A percentile compares a stretch with the other conserved stretches of the same genome.
These are phyloP conservation scores for Pristionchus japonicus DNA, from an alignment of 2,888 invertebrate species.

Conservation along the genomic window DNA sequence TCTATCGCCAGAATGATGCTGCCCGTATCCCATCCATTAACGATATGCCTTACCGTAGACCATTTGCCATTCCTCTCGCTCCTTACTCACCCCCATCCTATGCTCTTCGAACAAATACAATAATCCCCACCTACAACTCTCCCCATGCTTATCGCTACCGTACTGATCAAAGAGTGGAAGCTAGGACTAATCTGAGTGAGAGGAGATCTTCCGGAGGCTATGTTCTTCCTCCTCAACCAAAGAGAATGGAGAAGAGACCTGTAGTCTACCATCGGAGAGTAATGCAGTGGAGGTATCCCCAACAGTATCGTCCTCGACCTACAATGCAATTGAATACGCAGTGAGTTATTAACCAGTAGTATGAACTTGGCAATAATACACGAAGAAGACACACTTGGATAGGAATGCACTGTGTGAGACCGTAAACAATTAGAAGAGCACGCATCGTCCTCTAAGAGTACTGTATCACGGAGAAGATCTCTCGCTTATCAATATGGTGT, in stretches of 20 bases:
- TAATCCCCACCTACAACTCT: background rate
- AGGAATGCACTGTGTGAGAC: background rate
- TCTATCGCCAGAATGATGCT: background rate
- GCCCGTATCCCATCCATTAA: background rate
- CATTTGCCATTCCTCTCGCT: background rate
- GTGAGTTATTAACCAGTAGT: background rate
- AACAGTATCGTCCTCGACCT: background rate
- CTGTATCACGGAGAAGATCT: background rate
- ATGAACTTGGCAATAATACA: background rate
- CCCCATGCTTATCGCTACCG: background rate
- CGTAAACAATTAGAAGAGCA: background rate
- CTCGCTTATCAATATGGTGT: background rate
- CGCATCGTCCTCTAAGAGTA: background rate
- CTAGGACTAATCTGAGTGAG: background rate
- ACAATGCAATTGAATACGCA: background rate
- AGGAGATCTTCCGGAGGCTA: background rate
- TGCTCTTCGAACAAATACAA: background rate
- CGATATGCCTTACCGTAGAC: conserved; percentile 21
- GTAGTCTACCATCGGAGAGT: background rate
- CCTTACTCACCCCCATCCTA: background rate
- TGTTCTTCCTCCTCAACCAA: background rate
- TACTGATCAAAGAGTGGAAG: conserved; percentile 15
- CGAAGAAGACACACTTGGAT: background rate
- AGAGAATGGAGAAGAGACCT: background rate
- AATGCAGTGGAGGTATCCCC: background rate